Evolutionary conservation across 2,797 vertebrate species (phyloP), one percentile per base, ranked within the genome.

Genomic region (Coracias cyanogaster): DNA sequence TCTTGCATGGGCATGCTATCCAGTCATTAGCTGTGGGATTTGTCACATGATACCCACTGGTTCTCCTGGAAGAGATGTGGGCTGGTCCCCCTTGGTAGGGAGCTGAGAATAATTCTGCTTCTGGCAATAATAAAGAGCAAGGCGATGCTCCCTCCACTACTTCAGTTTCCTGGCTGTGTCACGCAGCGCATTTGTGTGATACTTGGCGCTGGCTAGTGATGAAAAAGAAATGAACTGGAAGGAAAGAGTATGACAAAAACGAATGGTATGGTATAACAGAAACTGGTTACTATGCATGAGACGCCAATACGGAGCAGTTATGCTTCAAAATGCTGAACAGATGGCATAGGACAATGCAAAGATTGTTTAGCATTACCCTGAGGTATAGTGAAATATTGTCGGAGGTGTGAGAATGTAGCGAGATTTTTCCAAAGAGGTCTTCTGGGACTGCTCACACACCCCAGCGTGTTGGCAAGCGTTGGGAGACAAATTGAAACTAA

Each of bases 261-360:
- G 83, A 92, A 92, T 73, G 88, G 92, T 94, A 93, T 95, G 92
- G 67, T 93, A 55, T 61, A 95, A 92, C 71, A 88, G 67, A 89
- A 76, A 93, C 77, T 79, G 74, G 74, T 85, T 95, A 83, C 80
- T 57, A 45, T 0, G 8, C 37, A 9, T 61, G 81, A 85, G 77
- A 95, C 6, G 3, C 93, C 89, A 81, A 39, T 33, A 69, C 0
- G 0, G 86, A 88, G 65, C 92, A 84, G 90, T 91, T 97, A 91
- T 15, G 88, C 95, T 97, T 86, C 84, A 71, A 97, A 97, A 97
- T 94, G 92, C 71, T 79, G 90, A 97, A 96, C 95, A 97, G 95
- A 97, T 97, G 97, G 94, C 92, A 97, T n/a, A 77, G 89, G 91
- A 97, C 95, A 97, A 97, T 96, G 92, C 92, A 94, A 92, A 94